Base-by-base conservation (phyloP, 2,113 vertebrate species). In the Syngnathus floridae region DNA sequence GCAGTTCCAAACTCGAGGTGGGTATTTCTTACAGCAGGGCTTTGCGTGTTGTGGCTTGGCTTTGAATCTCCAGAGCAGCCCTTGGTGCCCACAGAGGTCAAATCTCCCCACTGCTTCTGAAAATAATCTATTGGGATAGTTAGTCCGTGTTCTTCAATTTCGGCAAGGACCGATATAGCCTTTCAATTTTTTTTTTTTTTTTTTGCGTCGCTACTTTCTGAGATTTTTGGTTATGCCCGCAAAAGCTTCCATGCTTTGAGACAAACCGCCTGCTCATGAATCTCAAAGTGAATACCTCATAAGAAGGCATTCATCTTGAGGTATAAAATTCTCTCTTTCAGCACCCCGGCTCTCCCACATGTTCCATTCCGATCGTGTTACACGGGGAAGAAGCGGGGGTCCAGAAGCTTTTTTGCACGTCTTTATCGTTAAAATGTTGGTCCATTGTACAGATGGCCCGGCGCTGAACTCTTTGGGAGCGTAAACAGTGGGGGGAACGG, bases 31-130 rank as follows among this genome's bases (percentile, higher is more conserved):
- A 67, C 84, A 83, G 81, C 67, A 73, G 79, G 72, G 72, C 69
- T 66, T 80, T 52, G 54, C 67, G 67, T 75, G 10, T 68, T 82
- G 75, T 36, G 76, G 77, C 60, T 76, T 79, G 77, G 77, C 67
- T 72, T 81, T 74, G 70, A 66, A 56, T 73, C 81, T 78, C 74
- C 66, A 48, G 55, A 74, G 82, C 40, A 74, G 73, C 79, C 82
- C 71, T 82, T 72, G 82, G 72, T 77, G 67, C 86, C 82, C 83
- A 78, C 65, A 81, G 77, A 80, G 80, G 82, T 86, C 85, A 86
- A 73, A 82, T 83, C 82, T 81, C 83, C 66, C 73, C 83, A 66
- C 40, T 71, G 55, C 37, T 67, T 74, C 76, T 76, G 51, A 31
- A 31, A 31, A 31, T 31, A 31, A 31, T 86, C 79, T 77, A 85